Conservation (phyloP, 2,113 vertebrate species). For the Excalfactoria chinensis region DNA sequence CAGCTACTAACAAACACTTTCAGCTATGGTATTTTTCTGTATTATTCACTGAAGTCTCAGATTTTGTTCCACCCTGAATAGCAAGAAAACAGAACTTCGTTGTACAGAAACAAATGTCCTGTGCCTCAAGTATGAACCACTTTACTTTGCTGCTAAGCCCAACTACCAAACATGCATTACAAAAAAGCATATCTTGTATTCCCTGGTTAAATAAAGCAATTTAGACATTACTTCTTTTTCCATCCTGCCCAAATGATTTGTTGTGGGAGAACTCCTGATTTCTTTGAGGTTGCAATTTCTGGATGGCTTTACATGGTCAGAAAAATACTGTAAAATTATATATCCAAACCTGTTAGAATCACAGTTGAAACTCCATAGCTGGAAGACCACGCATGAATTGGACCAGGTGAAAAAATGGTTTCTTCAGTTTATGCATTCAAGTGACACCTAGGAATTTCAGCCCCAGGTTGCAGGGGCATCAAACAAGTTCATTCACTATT, state of each 20-base stretch:
- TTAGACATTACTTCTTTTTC: neutral
- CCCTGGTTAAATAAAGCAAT: neutral
- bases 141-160: neutral
- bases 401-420: neutral
- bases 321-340: neutral
- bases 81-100: neutral
- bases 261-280: neutral
- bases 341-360: neutral
- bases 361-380: neutral
- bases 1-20: neutral
- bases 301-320: neutral
- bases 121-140: neutral
- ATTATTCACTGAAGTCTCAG: neutral
- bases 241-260: neutral
- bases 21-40: neutral
- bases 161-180: neutral
- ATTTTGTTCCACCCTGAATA: neutral
- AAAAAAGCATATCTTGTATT: neutral
- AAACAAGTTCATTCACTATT: neutral
- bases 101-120: neutral
- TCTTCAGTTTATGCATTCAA: neutral
- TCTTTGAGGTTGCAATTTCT: neutral
- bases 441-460: neutral
- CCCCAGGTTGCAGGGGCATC: neutral
- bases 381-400: neutral